phyloP scores from a whole-genome alignment of 2,888 invertebrate species.

The Dendrolimus houi region DNA sequence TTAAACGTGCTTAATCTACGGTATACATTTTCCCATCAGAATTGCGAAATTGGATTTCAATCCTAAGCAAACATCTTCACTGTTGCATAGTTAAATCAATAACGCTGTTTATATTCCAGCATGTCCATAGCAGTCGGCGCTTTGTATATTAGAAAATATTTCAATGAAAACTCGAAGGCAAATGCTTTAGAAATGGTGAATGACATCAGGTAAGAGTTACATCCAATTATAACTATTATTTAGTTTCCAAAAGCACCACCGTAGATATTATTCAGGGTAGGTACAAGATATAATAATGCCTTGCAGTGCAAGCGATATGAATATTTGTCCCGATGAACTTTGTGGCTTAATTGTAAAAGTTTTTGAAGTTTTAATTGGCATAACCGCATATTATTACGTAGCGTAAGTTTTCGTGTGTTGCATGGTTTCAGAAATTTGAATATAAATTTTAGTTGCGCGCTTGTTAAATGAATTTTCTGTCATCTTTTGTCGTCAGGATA shows the following conservation, averaged over 20 bases:
- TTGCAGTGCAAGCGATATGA: too few species aligned
- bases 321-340: too few species aligned
- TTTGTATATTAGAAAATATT: conserved; percentile 90
- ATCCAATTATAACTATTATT: too few species aligned
- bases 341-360: neutral
- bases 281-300: too few species aligned
- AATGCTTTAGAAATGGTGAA: conserved; percentile 92
- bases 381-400: too few species aligned
- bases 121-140: conserved; percentile 87
- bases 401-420: too few species aligned
- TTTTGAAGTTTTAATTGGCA: neutral
- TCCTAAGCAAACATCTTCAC: conserved; percentile 5
- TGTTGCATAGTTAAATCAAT: conserved; percentile 3
- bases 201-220: conserved; percentile 79
- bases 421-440: too few species aligned
- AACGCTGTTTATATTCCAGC: conserved; percentile 46
- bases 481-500: too few species aligned
- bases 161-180: conserved; percentile 88
- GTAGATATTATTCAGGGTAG: too few species aligned
- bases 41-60: conserved; percentile 5
- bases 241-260: too few species aligned
- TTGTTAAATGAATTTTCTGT: too few species aligned
- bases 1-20: conserved; percentile 7
- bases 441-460: too few species aligned
- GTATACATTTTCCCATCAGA: conserved; percentile 2